Conservation (phyloP, 1,140 invertebrate genomes). For the Drosophila ambigua region DNA sequence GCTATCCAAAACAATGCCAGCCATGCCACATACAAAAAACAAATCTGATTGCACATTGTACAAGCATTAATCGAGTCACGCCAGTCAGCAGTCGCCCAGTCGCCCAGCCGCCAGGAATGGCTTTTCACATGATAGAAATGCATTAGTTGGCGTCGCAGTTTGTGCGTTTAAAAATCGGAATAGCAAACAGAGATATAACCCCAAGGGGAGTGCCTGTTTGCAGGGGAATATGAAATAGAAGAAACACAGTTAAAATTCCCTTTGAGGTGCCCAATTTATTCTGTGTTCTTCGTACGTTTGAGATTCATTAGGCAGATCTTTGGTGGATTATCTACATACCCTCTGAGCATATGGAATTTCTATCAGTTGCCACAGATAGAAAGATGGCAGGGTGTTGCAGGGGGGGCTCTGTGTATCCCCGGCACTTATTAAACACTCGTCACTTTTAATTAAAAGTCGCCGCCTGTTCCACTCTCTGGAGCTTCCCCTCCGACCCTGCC, state of each 20-base stretch:
- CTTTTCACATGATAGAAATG: slow-evolving; percentile 54
- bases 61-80: slow-evolving; percentile 53
- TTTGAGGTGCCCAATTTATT: too few species aligned
- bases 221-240: too few species aligned
- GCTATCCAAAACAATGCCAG: slow-evolving; percentile 6
- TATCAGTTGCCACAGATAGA: too few species aligned
- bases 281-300: too few species aligned
- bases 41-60: slow-evolving; percentile 52
- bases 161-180: too few species aligned
- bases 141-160: slow-evolving; percentile 32
- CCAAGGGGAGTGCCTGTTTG: too few species aligned
- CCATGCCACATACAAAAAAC: slow-evolving; percentile 9
- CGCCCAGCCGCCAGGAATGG: slow-evolving; percentile 20
- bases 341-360: too few species aligned
- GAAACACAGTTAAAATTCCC: too few species aligned
- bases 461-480: slow-evolving; percentile 28
- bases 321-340: too few species aligned
- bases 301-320: too few species aligned
- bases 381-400: background rate
- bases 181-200: too few species aligned
- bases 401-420: slow-evolving; percentile 26
- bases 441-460: slow-evolving; percentile 83
- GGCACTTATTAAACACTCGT: slow-evolving; percentile 82
- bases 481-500: background rate
- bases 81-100: slow-evolving; percentile 22